Evolutionary conservation across 1,140 invertebrate genomes (phyloP).

Genomic region (Ostrea denselamellosa): DNA sequence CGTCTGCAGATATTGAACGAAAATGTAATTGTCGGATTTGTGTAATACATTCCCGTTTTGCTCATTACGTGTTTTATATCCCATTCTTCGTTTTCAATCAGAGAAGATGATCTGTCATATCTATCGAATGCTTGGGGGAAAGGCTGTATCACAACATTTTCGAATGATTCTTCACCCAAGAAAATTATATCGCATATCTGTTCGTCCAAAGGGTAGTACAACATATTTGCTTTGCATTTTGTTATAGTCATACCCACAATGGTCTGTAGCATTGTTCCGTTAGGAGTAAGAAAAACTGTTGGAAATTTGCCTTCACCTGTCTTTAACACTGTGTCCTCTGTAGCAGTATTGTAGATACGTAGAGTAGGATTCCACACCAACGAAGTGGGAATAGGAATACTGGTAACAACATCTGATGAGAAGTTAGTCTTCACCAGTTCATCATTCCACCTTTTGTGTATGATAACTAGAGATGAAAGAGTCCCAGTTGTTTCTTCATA

Average conservation of each 20-base stretch:
- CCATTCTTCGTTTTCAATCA: background rate
- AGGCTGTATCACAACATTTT: background rate
- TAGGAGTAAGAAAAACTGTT: background rate
- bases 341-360: background rate
- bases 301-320: background rate
- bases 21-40: background rate
- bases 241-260: background rate
- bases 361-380: background rate
- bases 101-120: background rate
- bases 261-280: background rate
- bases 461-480: background rate
- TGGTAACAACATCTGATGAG: background rate
- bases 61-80: background rate
- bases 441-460: conserved; percentile 1
- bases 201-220: conserved; percentile 11
- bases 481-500: conserved; percentile 40
- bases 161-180: background rate
- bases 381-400: background rate
- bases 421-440: background rate
- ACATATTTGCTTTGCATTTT: conserved; percentile 4
- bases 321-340: background rate
- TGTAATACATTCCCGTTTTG: background rate
- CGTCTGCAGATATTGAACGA: background rate
- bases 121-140: background rate
- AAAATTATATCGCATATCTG: background rate